Evolutionary conservation across 2,888 invertebrate species (phyloP).

Genomic region (Netelia fuscicornis): DNA sequence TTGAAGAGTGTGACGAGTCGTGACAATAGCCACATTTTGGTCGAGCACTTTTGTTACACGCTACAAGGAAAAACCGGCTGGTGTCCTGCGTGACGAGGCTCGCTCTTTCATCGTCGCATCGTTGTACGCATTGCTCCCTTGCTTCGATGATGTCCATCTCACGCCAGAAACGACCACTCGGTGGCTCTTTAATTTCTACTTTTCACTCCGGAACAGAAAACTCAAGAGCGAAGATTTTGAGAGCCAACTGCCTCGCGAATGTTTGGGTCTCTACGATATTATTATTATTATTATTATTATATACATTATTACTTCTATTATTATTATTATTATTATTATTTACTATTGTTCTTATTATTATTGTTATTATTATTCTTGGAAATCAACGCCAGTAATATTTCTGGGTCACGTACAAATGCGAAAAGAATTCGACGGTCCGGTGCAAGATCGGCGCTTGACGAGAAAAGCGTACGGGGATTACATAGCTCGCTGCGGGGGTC

Average conservation of each 20-base stretch:
- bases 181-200: slow-evolving; percentile 52
- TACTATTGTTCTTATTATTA: too few relatives aligned
- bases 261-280: neutral
- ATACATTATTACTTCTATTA: too few relatives aligned
- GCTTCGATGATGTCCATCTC: neutral
- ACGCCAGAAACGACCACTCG: slow-evolving; percentile 46
- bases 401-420: neutral
- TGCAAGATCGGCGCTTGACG: neutral
- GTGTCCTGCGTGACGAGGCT: neutral
- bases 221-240: neutral
- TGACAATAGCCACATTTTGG: slow-evolving; percentile 38
- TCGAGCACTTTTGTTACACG: slow-evolving; percentile 20
- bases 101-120: neutral
- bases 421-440: neutral
- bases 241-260: neutral
- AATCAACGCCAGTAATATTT: neutral
- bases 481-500: neutral
- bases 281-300: too few relatives aligned
- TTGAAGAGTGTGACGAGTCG: slow-evolving; percentile 38
- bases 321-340: too few relatives aligned
- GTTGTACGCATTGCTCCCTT: neutral
- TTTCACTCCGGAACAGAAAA: neutral
- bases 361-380: too few relatives aligned
- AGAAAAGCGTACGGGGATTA: neutral
- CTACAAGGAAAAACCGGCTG: slow-evolving; percentile 10